Percentiles rank a stretch among this genome's conserved stretches.
These are phyloP conservation scores for Limanda limanda DNA, from an alignment of 2,113 vertebrate genomes.

Conservation along the genomic window DNA sequence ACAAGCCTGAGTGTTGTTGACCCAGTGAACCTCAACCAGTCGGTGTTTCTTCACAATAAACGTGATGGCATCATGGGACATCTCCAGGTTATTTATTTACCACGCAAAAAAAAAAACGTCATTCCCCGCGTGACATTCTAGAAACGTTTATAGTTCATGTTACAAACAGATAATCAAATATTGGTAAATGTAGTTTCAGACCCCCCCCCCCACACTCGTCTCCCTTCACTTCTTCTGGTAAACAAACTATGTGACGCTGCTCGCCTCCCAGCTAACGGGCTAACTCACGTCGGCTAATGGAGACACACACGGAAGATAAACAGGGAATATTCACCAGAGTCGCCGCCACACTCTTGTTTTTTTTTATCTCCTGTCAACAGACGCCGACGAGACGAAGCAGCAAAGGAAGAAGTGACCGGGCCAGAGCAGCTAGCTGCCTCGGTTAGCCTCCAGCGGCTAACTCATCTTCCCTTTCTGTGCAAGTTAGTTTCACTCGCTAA, in stretches of 20 bases:
- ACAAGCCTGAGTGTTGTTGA: neutral
- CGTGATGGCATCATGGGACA: neutral
- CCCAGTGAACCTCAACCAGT: slow-evolving; percentile 5
- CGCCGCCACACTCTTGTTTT: rapidly evolving
- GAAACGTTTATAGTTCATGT: neutral
- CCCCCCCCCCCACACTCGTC: neutral
- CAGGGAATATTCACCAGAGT: neutral
- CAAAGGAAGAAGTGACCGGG: neutral
- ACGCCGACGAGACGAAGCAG: rapidly evolving
- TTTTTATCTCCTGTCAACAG: neutral
- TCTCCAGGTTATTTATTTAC: neutral
- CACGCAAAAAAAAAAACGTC: neutral
- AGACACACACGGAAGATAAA: neutral
- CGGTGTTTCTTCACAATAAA: neutral
- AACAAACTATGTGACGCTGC: neutral
- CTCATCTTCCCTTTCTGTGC: neutral
- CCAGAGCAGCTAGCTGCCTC: slow-evolving; percentile 3
- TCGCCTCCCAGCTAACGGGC: slow-evolving; percentile 16
- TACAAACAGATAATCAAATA: neutral
- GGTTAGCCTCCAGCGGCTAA: slow-evolving; percentile 45
- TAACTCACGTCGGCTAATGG: neutral
- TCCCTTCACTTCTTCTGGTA: neutral
- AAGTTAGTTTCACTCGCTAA: slow-evolving; percentile 34
- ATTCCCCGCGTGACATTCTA: neutral
- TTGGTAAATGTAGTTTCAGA: neutral